Evolutionary conservation across 2,113 vertebrate genomes (phyloP), one percentile per base, ranked within the genome.

Genomic region (Bubo bubo): DNA sequence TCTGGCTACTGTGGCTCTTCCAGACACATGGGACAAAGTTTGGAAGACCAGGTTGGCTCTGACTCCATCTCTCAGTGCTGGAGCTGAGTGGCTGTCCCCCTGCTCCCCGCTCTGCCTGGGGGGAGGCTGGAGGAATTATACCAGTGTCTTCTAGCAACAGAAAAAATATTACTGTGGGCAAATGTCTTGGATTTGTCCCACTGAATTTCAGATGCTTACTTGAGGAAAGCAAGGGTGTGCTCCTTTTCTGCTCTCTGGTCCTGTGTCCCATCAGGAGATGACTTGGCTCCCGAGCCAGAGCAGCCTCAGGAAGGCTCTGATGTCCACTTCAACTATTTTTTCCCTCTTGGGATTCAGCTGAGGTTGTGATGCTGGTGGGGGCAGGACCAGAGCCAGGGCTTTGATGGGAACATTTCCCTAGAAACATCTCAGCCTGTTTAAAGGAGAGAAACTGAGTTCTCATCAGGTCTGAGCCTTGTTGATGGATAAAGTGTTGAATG

Each of bases 111-210:
- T 52, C 63, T 62, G 28, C 32, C 35, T 56, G 30, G 55, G 19
- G 19, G 16, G 22, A 43, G 21, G 30, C 45, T 66, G 35, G 5
- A 83, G 39, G 49, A 73, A 64, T n/a, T 56, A 59, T 22, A 8
- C 5, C 0, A 0, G 12, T 47, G 62, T 67, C 28, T 45, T 73
- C 16, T 30, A 83, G 53, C 30, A 86, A 34, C 3, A 76, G 49
- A 18, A 37, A 28, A 82, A 47, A 14, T 3, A 7, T 9, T 28
- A 47, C 6, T 0, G 0, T 16, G 10, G 12, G n/a, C n/a, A 67
- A 82, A 32, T 26, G 6, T 7, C 39, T 68, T 68, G 39, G 23
- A 39, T 89, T 77, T 93, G 34, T 55, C 68, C 17, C 34, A 59
- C 7, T 41, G 37, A 45, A 66, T 76, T 62, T 84, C 24, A 95